phyloP scores from a whole-genome alignment of 2,888 invertebrate genomes.

The Anodontia alba region DNA sequence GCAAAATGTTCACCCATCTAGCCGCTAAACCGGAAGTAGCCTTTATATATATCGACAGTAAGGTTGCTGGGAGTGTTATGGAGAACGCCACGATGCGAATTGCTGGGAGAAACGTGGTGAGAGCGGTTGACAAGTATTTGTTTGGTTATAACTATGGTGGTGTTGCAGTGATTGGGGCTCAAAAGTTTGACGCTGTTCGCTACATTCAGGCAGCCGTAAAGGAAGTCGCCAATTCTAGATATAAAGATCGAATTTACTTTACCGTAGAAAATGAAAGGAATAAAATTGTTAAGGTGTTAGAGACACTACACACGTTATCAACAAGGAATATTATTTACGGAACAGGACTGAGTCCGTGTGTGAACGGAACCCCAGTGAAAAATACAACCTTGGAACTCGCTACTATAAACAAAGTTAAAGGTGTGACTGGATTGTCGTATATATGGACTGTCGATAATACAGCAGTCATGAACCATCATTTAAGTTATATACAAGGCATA shows the following conservation, averaged over 20 bases:
- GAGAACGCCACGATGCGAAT: not conserved
- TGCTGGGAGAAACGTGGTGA: constrained; percentile 1
- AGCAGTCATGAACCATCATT: not conserved
- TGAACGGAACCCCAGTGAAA: not conserved
- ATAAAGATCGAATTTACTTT: constrained; percentile 20
- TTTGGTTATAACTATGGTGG: not conserved
- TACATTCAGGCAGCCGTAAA: not conserved
- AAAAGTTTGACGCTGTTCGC: not conserved
- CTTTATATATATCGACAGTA: constrained; percentile 21
- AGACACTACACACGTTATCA: not conserved
- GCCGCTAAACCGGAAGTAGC: constrained; percentile 3
- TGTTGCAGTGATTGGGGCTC: not conserved
- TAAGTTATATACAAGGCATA: constrained; percentile 25
- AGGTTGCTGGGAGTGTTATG: constrained; percentile 6
- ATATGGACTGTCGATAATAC: constrained; percentile 27
- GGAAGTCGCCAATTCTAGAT: not conserved
- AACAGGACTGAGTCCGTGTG: constrained; percentile 16
- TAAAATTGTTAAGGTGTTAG: not conserved
- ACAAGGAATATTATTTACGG: constrained; percentile 24
- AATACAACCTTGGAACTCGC: not conserved
- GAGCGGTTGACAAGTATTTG: not conserved
- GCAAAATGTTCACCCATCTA: not conserved
- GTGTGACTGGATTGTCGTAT: constrained; percentile 22
- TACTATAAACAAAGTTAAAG: constrained; percentile 14
- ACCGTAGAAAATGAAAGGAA: constrained; percentile 13